Evolutionary conservation across 2,113 vertebrate genomes (phyloP), one percentile per base, ranked within the genome.

Genomic region (Oriolus oriolus): DNA sequence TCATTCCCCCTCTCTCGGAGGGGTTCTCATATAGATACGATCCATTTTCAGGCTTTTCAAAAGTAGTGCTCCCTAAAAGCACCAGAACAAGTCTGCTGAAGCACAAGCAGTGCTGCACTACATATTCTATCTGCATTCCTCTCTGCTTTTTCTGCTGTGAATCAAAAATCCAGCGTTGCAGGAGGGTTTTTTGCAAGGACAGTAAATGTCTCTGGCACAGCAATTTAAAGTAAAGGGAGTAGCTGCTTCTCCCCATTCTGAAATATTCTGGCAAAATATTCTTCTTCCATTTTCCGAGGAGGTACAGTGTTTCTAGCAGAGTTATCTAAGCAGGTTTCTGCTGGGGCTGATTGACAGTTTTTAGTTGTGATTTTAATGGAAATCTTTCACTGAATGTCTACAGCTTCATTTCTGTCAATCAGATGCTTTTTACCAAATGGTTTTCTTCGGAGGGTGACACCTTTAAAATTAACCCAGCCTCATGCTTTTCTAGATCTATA

Each of bases 251-350:
- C 39, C 20, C 24, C 15, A 0, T 76, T 82, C 75, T 87, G 69
- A 95, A 82, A 91, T 57, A 91, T 57, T 28, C 69, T 87, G 77
- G 49, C 33, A 85, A 64, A 52, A 91, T 31, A 70, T 33, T 54
- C 50, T 83, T 37, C 61, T 95, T 88, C 90, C 77, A 50, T 95
- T 95, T 96, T 88, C 77, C 1, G 5, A 73, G 66, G 52, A 82
- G 60, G 42, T 61, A n/a, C 26, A 39, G 22, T 28, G 75, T 95
- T 92, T 75, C 84, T 71, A 84, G 56, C 86, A 56, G 87, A 76
- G 60, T 92, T 93, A 83, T 65, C 63, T 71, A 71, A 89, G 80
- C 73, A 93, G 94, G 77, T 92, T 82, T 93, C 74, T 93, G 24
- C 39, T 89, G 54, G 20, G 76, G 79, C 6, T 73, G 30, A 61